Evolutionary conservation across 2,888 invertebrate species (phyloP).

Genomic region (Plagiodera versicolora): DNA sequence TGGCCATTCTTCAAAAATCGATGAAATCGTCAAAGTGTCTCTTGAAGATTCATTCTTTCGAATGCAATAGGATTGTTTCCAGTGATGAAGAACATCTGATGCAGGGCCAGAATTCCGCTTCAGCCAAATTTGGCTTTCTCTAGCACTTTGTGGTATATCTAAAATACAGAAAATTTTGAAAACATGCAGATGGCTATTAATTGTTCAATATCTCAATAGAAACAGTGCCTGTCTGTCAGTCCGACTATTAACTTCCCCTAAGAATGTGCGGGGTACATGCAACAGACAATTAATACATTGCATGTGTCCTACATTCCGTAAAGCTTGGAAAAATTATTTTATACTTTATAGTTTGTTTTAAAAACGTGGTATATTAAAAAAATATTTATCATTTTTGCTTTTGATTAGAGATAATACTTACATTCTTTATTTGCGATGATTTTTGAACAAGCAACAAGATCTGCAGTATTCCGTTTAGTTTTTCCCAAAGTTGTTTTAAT

Average conservation of each 20-base stretch:
- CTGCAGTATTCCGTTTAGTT: background rate
- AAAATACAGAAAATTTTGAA: background rate
- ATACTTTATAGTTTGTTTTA: too few species aligned
- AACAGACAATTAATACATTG: too few species aligned
- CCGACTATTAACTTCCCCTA: background rate
- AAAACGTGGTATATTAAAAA: background rate
- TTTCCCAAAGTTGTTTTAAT: too few species aligned
- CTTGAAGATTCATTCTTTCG: background rate
- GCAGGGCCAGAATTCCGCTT: background rate
- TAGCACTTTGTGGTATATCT: background rate
- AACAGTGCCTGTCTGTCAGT: constrained; percentile 1
- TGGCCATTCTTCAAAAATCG: background rate
- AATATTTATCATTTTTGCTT: background rate
- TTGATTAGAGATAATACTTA: background rate
- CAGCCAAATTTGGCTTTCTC: background rate
- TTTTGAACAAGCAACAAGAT: background rate
- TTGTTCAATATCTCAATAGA: background rate
- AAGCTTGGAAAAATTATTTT: too few species aligned
- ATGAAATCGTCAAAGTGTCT: background rate
- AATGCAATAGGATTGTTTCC: background rate
- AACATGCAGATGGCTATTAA: background rate
- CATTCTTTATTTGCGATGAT: background rate
- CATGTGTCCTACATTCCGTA: too few species aligned
- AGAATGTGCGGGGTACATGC: too few species aligned
- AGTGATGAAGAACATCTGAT: background rate